Percentiles rank a stretch among this genome's conserved stretches.
Conservation (phyloP, 1,140 invertebrate genomes). For the Hycleus phaleratus region DNA sequence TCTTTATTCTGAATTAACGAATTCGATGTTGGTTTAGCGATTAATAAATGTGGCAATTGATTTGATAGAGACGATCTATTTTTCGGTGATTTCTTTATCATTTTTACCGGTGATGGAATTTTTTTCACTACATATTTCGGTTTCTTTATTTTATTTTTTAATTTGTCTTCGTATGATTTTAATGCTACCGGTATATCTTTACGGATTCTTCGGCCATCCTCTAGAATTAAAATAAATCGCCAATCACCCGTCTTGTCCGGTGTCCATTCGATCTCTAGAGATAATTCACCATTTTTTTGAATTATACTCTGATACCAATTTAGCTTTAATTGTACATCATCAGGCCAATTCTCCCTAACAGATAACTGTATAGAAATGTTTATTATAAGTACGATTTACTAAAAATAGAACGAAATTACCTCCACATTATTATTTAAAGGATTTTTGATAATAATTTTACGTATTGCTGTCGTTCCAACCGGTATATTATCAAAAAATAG, state of each 20-base stretch:
- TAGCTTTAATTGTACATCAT: slow-evolving; percentile 48
- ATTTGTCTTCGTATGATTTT: slow-evolving; percentile 37
- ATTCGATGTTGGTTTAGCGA: background rate
- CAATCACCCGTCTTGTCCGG: slow-evolving; percentile 49
- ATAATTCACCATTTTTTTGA: slow-evolving; percentile 41
- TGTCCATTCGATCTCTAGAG: slow-evolving; percentile 52
- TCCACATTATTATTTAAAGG: slow-evolving; percentile 35
- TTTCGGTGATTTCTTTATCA: background rate
- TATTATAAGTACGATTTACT: background rate
- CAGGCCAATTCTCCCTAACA: slow-evolving; percentile 48
- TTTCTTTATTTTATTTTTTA: background rate
- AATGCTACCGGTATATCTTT: slow-evolving; percentile 59
- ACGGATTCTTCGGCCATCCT: slow-evolving; percentile 53
- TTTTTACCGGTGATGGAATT: too few species aligned
- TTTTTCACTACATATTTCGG: too few species aligned
- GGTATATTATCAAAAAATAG: slow-evolving; percentile 55
- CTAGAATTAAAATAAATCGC: slow-evolving; percentile 54
- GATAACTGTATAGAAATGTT: slow-evolving; percentile 45
- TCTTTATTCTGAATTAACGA: slow-evolving; percentile 6
- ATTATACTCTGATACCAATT: slow-evolving; percentile 45
- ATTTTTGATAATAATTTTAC: slow-evolving; percentile 50
- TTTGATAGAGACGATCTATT: background rate
- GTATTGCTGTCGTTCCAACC: slow-evolving; percentile 45
- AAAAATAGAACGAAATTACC: background rate
- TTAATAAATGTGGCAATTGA: background rate